phyloP scores from a whole-genome alignment of 2,888 invertebrate genomes.

The Acanthopleura granulata region DNA sequence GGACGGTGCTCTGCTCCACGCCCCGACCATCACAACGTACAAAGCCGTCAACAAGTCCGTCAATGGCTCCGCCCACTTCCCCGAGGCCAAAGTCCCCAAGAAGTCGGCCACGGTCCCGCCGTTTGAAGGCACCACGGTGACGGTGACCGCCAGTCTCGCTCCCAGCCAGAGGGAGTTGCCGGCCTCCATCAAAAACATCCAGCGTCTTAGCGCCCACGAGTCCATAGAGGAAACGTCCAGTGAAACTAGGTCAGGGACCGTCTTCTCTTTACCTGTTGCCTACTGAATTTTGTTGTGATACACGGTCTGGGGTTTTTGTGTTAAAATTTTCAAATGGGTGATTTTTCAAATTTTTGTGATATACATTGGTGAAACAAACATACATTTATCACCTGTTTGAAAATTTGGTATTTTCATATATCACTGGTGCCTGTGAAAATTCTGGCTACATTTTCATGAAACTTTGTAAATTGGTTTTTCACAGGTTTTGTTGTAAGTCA shows the following conservation, averaged over 20 bases:
- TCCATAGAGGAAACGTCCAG: conserved; percentile 7
- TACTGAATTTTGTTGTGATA: too few relatives aligned
- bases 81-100: conserved; percentile 9
- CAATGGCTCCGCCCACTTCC: conserved; percentile 15
- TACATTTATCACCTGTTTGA: too few relatives aligned
- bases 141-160: conserved; percentile 6
- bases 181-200: conserved; percentile 57
- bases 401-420: too few relatives aligned
- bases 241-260: neutral
- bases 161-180: conserved; percentile 32
- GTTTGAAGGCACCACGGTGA: conserved; percentile 5
- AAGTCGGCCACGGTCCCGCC: neutral
- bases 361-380: too few relatives aligned
- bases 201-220: conserved; percentile 43
- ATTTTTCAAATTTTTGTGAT: too few relatives aligned
- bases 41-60: conserved; percentile 47
- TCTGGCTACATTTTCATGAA: too few relatives aligned
- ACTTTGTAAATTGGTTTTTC: too few relatives aligned
- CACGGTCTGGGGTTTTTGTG: too few relatives aligned
- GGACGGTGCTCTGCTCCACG: conserved; percentile 54
- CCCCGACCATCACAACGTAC: conserved; percentile 66
- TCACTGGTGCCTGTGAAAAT: too few relatives aligned
- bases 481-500: too few relatives aligned
- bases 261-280: too few relatives aligned
- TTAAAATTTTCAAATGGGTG: too few relatives aligned